Evolutionary conservation across 2,113 vertebrate species (phyloP).

Genomic region (Mystacornis crossleyi): DNA sequence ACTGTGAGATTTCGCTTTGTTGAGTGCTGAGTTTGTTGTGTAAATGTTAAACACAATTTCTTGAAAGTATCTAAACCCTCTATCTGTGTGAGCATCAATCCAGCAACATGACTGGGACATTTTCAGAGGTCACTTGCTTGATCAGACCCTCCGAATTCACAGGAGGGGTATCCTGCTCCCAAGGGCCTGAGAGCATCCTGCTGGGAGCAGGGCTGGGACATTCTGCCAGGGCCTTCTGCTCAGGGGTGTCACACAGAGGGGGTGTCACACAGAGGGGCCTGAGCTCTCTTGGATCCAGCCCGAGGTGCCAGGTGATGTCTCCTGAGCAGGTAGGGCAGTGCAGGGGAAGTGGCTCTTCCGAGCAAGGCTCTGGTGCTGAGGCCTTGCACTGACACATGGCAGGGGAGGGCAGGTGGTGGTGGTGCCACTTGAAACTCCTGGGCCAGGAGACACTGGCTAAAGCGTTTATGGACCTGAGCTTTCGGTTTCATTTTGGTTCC

Average conservation of each 20-base stretch:
- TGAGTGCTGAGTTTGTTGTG: not conserved
- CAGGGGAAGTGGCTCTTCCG: not conserved
- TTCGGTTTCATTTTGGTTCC: not conserved
- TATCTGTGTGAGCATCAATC: not conserved
- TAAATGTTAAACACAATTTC: not conserved
- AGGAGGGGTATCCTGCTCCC: not conserved
- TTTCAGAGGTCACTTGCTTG: not conserved
- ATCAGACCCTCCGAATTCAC: not conserved
- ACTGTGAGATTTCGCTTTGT: not conserved
- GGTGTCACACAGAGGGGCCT: not conserved
- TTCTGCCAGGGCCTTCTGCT: not conserved
- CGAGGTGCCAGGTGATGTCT: not conserved
- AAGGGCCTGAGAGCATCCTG: fast-evolving
- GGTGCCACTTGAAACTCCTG: not conserved
- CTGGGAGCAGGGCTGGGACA: not conserved
- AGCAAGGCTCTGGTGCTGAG: not conserved
- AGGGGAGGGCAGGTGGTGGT: too few relatives aligned
- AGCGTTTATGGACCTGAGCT: not conserved
- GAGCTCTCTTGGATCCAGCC: not conserved
- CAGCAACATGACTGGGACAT: not conserved
- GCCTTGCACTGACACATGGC: fast-evolving
- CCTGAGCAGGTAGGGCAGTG: not conserved
- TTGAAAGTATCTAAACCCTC: not conserved
- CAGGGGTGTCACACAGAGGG: not conserved
- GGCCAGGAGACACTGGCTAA: not conserved